These are phyloP conservation scores for Steatornis caripensis DNA, from an alignment of 2,113 vertebrate species.

Conservation along the genomic window DNA sequence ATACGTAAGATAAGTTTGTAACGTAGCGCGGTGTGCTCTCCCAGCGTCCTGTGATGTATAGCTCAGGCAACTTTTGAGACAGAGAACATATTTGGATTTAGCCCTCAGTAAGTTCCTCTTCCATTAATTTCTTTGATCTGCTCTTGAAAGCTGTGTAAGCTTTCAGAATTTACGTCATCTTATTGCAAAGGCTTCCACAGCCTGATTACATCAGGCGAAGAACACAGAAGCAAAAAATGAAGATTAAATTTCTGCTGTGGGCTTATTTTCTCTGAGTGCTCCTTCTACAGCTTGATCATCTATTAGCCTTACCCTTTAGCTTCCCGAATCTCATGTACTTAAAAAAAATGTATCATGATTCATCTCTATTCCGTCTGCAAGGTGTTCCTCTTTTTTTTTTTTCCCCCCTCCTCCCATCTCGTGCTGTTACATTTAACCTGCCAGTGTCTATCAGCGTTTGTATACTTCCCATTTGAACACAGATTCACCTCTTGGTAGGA, in stretches of 20 bases:
- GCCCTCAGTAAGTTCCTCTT: background rate
- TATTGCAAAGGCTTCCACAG: background rate
- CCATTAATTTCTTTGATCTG: background rate
- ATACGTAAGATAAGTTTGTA: background rate
- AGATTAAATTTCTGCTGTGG: background rate
- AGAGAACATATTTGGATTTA: background rate
- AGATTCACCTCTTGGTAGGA: background rate
- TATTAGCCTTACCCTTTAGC: background rate
- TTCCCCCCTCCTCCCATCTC: background rate
- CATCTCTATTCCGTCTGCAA: background rate
- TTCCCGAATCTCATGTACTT: background rate
- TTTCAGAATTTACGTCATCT: background rate
- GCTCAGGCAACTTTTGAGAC: background rate
- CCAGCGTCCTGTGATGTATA: background rate
- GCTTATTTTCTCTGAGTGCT: background rate
- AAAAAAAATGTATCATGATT: background rate
- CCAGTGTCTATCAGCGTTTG: background rate
- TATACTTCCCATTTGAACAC: background rate
- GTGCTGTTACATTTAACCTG: background rate
- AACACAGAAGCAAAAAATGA: background rate
- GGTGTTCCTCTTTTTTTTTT: background rate
- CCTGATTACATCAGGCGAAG: background rate
- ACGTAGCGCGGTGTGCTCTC: accelerated
- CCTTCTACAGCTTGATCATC: background rate
- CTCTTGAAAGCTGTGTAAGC: background rate